Percentiles rank a stretch among this genome's conserved stretches.
Evolutionary conservation across 2,797 vertebrate species (phyloP).

Genomic region (Macroramphosus scolopax): DNA sequence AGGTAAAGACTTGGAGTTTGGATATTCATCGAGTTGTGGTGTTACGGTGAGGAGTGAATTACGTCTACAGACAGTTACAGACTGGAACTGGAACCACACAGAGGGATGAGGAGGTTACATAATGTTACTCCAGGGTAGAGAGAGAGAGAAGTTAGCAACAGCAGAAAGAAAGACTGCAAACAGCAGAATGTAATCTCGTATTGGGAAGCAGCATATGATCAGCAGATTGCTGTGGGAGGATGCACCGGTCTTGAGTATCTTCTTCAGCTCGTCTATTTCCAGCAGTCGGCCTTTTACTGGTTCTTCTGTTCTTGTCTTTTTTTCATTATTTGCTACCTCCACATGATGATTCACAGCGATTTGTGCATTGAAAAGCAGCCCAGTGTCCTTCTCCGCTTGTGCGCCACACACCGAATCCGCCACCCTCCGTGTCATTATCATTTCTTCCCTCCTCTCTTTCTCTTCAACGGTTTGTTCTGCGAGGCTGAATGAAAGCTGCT

Average conservation of each 20-base stretch:
- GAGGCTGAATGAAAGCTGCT: conserved; percentile 16
- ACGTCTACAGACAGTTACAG: too few relatives aligned
- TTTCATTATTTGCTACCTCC: conserved; percentile 1
- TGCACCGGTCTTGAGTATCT: background rate
- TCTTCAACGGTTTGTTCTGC: conserved; percentile 24
- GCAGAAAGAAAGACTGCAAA: background rate
- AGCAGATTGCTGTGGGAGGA: conserved; percentile 14
- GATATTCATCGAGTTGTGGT: too few relatives aligned
- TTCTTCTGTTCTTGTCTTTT: conserved; percentile 5
- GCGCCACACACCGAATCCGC: conserved; percentile 12
- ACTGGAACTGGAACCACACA: conserved; percentile 5
- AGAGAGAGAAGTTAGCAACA: background rate
- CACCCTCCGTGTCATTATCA: conserved; percentile 14
- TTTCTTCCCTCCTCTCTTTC: conserved; percentile 14
- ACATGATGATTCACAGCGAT: conserved; percentile 32
- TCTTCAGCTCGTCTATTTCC: conserved; percentile 17
- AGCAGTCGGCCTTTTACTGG: background rate
- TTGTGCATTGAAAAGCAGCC: conserved; percentile 22
- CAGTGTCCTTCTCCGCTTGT: conserved; percentile 16
- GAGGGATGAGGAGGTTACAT: background rate
- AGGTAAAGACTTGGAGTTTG: too few relatives aligned
- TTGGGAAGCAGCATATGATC: conserved; percentile 2
- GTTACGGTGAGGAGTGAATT: too few relatives aligned
- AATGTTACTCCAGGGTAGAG: background rate
- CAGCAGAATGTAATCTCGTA: conserved; percentile 2